Evolutionary conservation across 2,888 invertebrate species (phyloP), one percentile per base, ranked within the genome.

Genomic region (Thereva unica): DNA sequence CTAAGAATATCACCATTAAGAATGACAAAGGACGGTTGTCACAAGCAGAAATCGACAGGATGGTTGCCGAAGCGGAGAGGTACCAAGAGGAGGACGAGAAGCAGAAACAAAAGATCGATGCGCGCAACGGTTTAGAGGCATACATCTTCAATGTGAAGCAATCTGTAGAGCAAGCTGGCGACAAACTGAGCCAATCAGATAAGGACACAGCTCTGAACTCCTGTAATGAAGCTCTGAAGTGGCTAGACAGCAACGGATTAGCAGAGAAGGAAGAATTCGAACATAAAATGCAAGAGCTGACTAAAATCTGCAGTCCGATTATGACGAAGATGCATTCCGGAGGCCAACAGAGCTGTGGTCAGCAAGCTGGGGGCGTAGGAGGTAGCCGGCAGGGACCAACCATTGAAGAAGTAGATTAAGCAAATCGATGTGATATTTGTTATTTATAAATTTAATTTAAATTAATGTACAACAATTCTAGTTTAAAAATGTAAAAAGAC

Each of bases 21-120:
- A 93, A 92, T 80, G 91, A 93, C 82, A 90, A 89, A 75, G 91
- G 92, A 0, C 84, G 92, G 4, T 82, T 93, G 55, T 90, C 90
- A 12, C 90, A 92, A 76, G 88, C 88, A 6, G 92, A 93, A 10
- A 93, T 93, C 71, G 91, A 93, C 70, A 83, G 88, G 68, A 92
- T 91, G 91, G 80, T 91, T 41, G 79, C 84, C 3, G 91, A 91
- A 70, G 91, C 91, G 0, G 91, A 91, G 74, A 83, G 81, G 59
- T 91, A 89, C 79, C 85, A 86, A 52, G 89, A 87, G 45, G 90
- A 91, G 74, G 91, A 92, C 73, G 87, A 89, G 67, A 85, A 85
- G 71, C 89, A 89, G 72, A 82, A 86, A 9, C 86, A 89, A 71
- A 83, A 87, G 52, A 86, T 93, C 8, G 78, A 85, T 0, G 84